phyloP scores from a whole-genome alignment of 2,888 invertebrate species.

The Lepas anatifera region DNA sequence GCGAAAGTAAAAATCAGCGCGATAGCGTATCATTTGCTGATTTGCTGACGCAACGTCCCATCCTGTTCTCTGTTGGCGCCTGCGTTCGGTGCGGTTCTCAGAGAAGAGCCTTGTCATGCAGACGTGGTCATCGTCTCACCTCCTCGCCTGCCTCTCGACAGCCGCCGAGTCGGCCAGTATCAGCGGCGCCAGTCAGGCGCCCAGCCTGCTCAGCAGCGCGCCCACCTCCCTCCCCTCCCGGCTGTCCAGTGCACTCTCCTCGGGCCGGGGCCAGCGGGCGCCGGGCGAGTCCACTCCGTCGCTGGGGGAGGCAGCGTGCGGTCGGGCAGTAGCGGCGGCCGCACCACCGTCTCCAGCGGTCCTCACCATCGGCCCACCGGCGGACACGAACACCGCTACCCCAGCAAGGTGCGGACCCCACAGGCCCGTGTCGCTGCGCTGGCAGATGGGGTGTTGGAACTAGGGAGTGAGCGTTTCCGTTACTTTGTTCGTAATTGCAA shows the following conservation, averaged over 20 bases:
- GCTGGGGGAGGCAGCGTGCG: slow-evolving; percentile 1
- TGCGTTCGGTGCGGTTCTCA: background rate
- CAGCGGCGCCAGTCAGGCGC: slow-evolving; percentile 23
- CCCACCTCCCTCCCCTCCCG: slow-evolving; percentile 16
- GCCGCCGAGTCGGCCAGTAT: background rate
- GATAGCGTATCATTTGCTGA: no score
- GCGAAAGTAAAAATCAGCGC: no score
- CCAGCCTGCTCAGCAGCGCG: slow-evolving; percentile 20
- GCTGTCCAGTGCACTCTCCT: slow-evolving; percentile 22
- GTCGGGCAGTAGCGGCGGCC: slow-evolving; percentile 15
- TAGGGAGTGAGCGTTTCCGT: no score
- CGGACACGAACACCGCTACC: background rate
- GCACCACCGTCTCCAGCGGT: slow-evolving; percentile 21
- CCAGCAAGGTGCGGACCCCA: background rate
- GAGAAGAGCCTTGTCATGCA: no score
- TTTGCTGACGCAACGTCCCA: no score
- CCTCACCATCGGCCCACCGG: slow-evolving; percentile 16
- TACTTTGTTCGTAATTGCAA: no score
- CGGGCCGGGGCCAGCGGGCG: slow-evolving; percentile 31
- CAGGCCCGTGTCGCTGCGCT: no score
- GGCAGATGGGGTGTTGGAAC: no score
- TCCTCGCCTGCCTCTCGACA: slow-evolving; percentile 35
- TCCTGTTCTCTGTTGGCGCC: background rate
- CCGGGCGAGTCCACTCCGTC: slow-evolving; percentile 28
- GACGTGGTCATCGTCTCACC: no score